A percentile compares a stretch with the other conserved stretches of the same genome.
Conservation (phyloP, 2,888 invertebrate genomes). For the Netelia inedita region DNA sequence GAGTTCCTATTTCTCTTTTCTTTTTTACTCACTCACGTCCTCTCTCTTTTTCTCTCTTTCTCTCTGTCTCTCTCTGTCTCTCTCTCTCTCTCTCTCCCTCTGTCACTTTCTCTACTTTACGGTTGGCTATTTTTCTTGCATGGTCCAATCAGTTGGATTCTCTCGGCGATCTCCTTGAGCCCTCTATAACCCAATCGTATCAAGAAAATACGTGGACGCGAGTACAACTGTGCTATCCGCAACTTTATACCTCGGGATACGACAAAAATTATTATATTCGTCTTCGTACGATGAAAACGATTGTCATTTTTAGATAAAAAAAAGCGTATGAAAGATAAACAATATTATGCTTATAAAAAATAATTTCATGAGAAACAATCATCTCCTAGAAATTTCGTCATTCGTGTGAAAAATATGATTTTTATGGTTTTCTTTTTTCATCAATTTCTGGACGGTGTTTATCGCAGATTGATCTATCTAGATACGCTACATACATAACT, state of each 20-base stretch:
- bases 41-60: constrained; percentile 18
- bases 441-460: too few species aligned
- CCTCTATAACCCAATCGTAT: constrained; percentile 3
- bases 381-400: too few species aligned
- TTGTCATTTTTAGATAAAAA: too few species aligned
- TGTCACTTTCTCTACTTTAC: constrained; percentile 34
- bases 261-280: too few species aligned
- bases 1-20: background rate
- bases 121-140: constrained; percentile 58
- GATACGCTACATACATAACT: too few species aligned
- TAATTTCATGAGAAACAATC: too few species aligned
- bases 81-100: constrained; percentile 21
- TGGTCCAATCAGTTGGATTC: constrained; percentile 59
- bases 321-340: too few species aligned
- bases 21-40: constrained; percentile 22
- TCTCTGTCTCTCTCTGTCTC: constrained; percentile 25
- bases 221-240: background rate
- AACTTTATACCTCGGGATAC: background rate
- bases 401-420: too few species aligned
- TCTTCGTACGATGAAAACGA: too few species aligned
- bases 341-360: too few species aligned
- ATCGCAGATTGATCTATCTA: too few species aligned
- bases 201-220: constrained; percentile 15
- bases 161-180: constrained; percentile 6
- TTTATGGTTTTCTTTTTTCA: too few species aligned